These are phyloP conservation scores for Adela reaumurella DNA, from an alignment of 2,888 invertebrate species.

Conservation along the genomic window DNA sequence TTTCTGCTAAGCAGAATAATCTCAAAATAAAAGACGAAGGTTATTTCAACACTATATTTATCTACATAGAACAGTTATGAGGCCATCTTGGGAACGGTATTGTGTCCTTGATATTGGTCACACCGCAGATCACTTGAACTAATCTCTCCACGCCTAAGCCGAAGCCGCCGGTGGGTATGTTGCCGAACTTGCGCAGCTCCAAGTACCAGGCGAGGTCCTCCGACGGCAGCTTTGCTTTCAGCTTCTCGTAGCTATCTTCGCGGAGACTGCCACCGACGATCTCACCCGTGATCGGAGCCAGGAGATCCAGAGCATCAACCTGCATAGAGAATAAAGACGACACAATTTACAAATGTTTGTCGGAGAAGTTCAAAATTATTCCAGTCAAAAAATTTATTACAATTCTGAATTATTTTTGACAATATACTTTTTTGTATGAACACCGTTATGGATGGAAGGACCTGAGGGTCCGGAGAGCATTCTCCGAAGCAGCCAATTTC, in stretches of 20 bases:
- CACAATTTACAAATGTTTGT: too few relatives aligned
- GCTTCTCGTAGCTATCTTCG: constrained; percentile 67
- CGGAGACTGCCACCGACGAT: constrained; percentile 93
- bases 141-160: constrained; percentile 95
- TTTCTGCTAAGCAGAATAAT: too few relatives aligned
- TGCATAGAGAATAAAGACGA: too few relatives aligned
- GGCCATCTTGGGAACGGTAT: constrained; percentile 95
- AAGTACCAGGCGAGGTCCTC: constrained; percentile 78
- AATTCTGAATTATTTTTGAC: too few relatives aligned
- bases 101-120: constrained; percentile 89
- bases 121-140: constrained; percentile 75
- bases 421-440: too few relatives aligned
- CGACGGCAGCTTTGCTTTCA: constrained; percentile 61
- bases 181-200: constrained; percentile 84
- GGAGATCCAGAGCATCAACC: constrained; percentile 82
- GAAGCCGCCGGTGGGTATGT: constrained; percentile 89
- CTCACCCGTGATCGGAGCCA: constrained; percentile 89
- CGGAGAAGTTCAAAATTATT: too few relatives aligned
- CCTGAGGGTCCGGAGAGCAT: too few relatives aligned
- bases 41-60: neutral
- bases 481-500: too few relatives aligned
- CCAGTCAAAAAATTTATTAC: too few relatives aligned
- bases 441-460: too few relatives aligned
- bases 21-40: too few relatives aligned
- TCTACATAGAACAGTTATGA: constrained; percentile 73